Percentiles rank a stretch among this genome's conserved stretches.
Evolutionary conservation across 2,888 invertebrate species (phyloP).

Genomic region (Sesia bembeciformis): DNA sequence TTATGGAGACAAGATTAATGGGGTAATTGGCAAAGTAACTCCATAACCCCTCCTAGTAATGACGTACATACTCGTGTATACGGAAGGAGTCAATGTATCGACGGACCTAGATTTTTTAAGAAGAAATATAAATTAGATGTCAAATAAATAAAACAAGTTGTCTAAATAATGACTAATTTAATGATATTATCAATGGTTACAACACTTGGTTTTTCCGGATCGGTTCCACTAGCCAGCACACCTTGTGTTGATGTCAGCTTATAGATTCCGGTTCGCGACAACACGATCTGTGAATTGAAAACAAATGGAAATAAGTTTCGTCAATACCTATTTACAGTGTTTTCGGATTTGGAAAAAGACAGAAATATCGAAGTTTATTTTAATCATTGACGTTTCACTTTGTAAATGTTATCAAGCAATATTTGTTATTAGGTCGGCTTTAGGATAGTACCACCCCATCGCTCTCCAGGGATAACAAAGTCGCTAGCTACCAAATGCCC

Average conservation of each 20-base stretch:
- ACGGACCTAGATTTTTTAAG: background rate
- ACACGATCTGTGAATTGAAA: constrained; percentile 33
- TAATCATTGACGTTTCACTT: too few relatives aligned
- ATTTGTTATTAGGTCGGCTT: too few relatives aligned
- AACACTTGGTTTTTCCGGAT: background rate
- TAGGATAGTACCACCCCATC: too few relatives aligned
- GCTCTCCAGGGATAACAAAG: too few relatives aligned
- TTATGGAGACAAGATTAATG: background rate
- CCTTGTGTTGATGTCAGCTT: constrained; percentile 24
- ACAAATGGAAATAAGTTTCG: background rate
- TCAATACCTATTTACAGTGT: background rate
- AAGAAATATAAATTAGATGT: background rate
- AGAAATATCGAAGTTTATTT: too few relatives aligned
- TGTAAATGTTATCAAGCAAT: too few relatives aligned
- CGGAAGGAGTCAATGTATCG: background rate
- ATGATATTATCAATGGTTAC: background rate
- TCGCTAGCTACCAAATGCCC: too few relatives aligned
- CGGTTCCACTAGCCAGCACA: background rate
- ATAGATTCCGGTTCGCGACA: constrained; percentile 17
- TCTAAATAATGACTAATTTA: background rate
- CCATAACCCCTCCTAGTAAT: too few relatives aligned
- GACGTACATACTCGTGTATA: background rate
- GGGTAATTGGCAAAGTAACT: too few relatives aligned
- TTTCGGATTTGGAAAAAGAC: too few relatives aligned
- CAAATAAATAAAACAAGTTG: background rate